Evolutionary conservation across 2,888 invertebrate species (phyloP).

Genomic region (Brachyptera risi): DNA sequence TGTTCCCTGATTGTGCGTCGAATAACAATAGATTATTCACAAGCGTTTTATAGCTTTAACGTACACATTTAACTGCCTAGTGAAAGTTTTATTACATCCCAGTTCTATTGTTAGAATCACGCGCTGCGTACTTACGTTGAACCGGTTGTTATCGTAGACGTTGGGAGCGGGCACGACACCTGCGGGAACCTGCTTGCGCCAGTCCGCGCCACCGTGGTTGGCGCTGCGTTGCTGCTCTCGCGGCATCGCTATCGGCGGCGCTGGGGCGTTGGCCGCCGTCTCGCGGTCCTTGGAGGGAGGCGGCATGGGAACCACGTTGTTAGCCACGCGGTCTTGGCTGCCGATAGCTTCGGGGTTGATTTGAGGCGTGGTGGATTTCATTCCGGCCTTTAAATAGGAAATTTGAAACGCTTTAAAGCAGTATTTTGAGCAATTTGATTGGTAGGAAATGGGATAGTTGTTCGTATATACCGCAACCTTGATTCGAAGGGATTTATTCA

Average conservation of each 20-base stretch:
- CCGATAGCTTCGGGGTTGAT: constrained; percentile 41
- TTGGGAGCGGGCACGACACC: constrained; percentile 27
- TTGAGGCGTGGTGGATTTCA: constrained; percentile 37
- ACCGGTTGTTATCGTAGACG: neutral
- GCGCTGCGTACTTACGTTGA: neutral
- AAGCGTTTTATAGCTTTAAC: no score
- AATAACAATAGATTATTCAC: no score
- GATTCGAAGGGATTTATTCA: no score
- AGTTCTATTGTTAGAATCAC: neutral
- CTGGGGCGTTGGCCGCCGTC: neutral
- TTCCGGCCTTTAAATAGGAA: neutral
- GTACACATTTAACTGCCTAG: no score
- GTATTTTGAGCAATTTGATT: no score
- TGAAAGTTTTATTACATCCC: neutral
- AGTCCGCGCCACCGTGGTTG: no score
- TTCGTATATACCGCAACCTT: no score
- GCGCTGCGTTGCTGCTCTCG: neutral
- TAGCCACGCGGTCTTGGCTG: constrained; percentile 40
- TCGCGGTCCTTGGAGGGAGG: constrained; percentile 20
- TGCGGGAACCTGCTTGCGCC: constrained; percentile 27
- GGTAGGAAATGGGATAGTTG: no score
- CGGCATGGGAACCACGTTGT: constrained; percentile 36
- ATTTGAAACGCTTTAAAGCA: neutral
- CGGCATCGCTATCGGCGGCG: neutral
- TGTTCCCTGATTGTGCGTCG: no score